Evolutionary conservation across 2,888 invertebrate species (phyloP).

Genomic region (Linnaemya vulpina): DNA sequence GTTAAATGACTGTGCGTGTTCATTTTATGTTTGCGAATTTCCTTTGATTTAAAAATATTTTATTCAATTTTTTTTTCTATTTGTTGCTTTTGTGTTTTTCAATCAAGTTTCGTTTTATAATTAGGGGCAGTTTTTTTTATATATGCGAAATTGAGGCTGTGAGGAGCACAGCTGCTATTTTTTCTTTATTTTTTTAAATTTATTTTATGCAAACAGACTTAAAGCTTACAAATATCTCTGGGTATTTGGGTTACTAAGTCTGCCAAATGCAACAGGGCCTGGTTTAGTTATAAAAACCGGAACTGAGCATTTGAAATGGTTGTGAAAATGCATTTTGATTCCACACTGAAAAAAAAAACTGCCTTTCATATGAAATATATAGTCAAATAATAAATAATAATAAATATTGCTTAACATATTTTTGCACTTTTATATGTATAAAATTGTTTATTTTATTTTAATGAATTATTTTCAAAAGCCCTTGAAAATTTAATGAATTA

Average conservation of each 20-base stretch:
- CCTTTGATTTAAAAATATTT: constrained; percentile 25
- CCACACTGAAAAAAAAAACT: constrained; percentile 31
- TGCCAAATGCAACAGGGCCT: not conserved
- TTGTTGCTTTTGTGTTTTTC: constrained; percentile 12
- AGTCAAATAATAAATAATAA: not conserved
- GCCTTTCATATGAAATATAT: not conserved
- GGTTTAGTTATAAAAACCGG: not conserved
- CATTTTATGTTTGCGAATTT: constrained; percentile 23
- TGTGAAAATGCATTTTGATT: not conserved
- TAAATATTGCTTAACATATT: constrained; percentile 31
- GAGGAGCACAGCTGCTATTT: not conserved
- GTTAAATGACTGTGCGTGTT: constrained; percentile 49
- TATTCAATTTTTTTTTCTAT: not conserved
- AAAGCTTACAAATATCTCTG: not conserved
- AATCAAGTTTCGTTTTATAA: constrained; percentile 2
- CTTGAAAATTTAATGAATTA: not conserved
- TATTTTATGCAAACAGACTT: not conserved
- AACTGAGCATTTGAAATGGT: not conserved
- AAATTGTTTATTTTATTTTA: not conserved
- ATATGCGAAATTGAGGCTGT: not conserved
- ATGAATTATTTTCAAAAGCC: not conserved
- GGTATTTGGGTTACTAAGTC: not conserved
- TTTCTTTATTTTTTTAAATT: not conserved
- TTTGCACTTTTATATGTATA: constrained; percentile 44
- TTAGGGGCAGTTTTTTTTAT: constrained; percentile 48